Evolutionary conservation across 2,888 invertebrate species (phyloP), one percentile per base, ranked within the genome.

Genomic region (Ectobius pallidus): DNA sequence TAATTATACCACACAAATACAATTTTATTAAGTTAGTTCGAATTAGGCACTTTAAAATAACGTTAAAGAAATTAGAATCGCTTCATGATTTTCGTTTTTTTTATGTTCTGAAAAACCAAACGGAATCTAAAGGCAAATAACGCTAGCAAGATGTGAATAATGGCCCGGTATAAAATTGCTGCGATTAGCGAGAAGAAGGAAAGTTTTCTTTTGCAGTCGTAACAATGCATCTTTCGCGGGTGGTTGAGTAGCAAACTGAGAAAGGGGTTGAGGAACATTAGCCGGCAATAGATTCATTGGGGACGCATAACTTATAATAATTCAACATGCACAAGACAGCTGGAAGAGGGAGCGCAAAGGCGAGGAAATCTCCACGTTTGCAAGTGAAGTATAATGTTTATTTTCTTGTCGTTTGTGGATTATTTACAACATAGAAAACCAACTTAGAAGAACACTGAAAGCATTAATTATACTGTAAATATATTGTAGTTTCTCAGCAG

Each of bases 261-360:
- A n/a, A n/a, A n/a, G n/a, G n/a, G n/a, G n/a, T n/a, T n/a, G n/a
- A 20, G 25, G 52, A 52, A 52, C 52, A 52, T 52, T 52, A 52
- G 27, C 27, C 22, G 52, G 25, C 25, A 22, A 25, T 27, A 11
- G 25, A 52, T 52, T 52, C 52, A 52, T 25, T 52, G 52, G 52
- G 52, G 52, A 52, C 52, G 11, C 14, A 52, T 52, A 52, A 25
- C 22, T 52, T 52, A 52, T 52, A 52, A 25, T 52, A 52, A 52
- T 52, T 25, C 52, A 25, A 20, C 25, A 3, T 3, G 25, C 52
- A 3, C 52, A 22, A 22, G 52, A 25, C 52, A 52, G 52, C 52
- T 52, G 25, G 25, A 11, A 22, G 14, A 34, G 11, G 34, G 34
- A 34, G 34, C 11, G 34, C 11, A 11, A 34, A 34, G 11, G 11